phyloP scores from a whole-genome alignment of 2,797 vertebrate genomes.

The Sylvia borin region DNA sequence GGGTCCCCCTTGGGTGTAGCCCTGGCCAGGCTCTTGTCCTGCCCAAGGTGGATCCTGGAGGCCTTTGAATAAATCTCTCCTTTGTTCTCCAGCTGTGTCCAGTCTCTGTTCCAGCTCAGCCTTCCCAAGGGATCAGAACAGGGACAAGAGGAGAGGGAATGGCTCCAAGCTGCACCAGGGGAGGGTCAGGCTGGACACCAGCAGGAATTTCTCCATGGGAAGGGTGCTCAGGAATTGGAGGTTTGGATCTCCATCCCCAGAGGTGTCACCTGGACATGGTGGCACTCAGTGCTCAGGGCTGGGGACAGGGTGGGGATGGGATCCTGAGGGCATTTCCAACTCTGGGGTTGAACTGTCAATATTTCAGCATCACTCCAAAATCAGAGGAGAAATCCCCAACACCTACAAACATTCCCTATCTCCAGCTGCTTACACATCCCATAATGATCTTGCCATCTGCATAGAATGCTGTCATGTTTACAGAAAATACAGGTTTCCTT shows the following conservation, averaged over 20 bases:
- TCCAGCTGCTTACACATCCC: not conserved
- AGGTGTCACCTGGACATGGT: not conserved
- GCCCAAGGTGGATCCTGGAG: not conserved
- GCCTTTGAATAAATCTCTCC: not conserved
- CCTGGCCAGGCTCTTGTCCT: no score
- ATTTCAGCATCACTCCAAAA: not conserved
- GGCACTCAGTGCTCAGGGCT: not conserved
- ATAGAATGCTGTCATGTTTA: not conserved
- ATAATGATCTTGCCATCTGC: not conserved
- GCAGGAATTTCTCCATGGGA: not conserved
- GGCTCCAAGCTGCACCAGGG: rapidly evolving
- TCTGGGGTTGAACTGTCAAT: not conserved
- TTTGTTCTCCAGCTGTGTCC: not conserved
- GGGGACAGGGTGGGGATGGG: no score
- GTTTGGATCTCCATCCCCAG: not conserved
- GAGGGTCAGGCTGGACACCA: rapidly evolving
- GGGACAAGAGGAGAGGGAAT: not conserved
- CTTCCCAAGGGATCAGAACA: not conserved
- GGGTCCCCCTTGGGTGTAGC: no score
- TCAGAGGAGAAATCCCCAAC: not conserved
- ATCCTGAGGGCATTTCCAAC: not conserved
- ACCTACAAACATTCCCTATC: not conserved
- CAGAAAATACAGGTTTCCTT: not conserved
- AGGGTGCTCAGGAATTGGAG: rapidly evolving
- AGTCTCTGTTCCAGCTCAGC: not conserved